phyloP scores from a whole-genome alignment of 2,888 invertebrate genomes.

The Dryococelus australis region DNA sequence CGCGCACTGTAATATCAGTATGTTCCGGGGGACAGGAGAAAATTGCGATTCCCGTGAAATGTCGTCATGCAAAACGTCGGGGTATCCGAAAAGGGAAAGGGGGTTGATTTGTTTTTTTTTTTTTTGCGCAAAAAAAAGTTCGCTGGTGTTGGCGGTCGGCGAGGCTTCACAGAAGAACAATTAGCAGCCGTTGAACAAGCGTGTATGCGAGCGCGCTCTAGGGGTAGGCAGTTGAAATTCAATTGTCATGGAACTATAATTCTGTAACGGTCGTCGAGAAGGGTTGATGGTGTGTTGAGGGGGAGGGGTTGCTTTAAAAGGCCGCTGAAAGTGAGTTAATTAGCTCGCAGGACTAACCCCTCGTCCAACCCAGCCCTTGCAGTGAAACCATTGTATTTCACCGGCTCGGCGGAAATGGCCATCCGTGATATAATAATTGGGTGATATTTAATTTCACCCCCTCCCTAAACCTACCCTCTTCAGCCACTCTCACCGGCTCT shows the following conservation, averaged over 20 bases:
- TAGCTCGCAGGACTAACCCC: neutral
- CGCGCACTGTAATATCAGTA: neutral
- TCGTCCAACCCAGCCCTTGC: neutral
- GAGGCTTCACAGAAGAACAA: conserved; percentile 9
- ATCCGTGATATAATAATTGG: neutral
- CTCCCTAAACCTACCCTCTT: neutral
- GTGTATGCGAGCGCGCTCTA: neutral
- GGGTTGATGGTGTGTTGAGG: neutral
- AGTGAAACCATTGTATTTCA: neutral
- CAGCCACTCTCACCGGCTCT: neutral
- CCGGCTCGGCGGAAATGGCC: neutral
- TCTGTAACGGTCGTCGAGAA: neutral
- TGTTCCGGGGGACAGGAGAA: neutral
- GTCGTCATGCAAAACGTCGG: neutral
- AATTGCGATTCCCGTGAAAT: conserved; percentile 9
- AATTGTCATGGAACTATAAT: conserved; percentile 1
- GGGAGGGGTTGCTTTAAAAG: neutral
- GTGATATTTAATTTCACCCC: conserved; percentile 9
- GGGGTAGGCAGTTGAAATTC: neutral
- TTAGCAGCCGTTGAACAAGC: conserved; percentile 1
- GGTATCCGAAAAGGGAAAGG: neutral
- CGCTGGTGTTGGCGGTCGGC: neutral
- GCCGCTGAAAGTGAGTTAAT: neutral
- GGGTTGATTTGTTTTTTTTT: neutral
- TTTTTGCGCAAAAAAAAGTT: neutral